A percentile compares a stretch with the other conserved stretches of the same genome.
phyloP scores from a whole-genome alignment of 2,888 invertebrate genomes.

The Amblyteles armatorius region DNA sequence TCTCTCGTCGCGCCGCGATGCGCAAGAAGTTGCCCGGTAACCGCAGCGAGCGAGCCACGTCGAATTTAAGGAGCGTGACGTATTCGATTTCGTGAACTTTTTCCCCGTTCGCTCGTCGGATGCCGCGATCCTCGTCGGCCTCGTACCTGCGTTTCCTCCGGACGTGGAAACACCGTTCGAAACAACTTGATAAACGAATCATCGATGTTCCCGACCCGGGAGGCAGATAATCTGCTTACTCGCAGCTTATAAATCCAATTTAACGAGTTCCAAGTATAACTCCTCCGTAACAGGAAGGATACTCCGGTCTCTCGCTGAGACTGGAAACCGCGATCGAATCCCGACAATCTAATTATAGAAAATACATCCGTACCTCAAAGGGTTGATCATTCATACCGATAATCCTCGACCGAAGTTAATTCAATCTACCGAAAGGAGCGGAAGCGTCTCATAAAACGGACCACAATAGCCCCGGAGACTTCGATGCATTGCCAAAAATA shows the following conservation, averaged over 20 bases:
- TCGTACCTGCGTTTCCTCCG: slow-evolving; percentile 23
- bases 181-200: slow-evolving; percentile 33
- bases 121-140: slow-evolving; percentile 14
- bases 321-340: slow-evolving; percentile 5
- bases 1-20: slow-evolving; percentile 26
- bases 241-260: slow-evolving; percentile 40
- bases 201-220: slow-evolving; percentile 20
- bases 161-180: neutral
- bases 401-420: too few species aligned
- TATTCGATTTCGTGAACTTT: slow-evolving; percentile 76
- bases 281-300: neutral
- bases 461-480: too few species aligned
- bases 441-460: neutral
- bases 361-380: neutral
- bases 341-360: neutral
- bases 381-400: too few species aligned
- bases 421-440: too few species aligned
- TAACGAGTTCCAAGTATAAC: neutral
- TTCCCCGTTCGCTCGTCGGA: slow-evolving; percentile 64
- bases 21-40: slow-evolving; percentile 72
- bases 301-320: neutral
- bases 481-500: neutral
- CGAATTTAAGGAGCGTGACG: slow-evolving; percentile 79
- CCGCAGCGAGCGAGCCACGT: slow-evolving; percentile 78
- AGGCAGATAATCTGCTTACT: slow-evolving; percentile 45